phyloP scores from a whole-genome alignment of 2,797 vertebrate species.

The Sebastes glaucus region DNA sequence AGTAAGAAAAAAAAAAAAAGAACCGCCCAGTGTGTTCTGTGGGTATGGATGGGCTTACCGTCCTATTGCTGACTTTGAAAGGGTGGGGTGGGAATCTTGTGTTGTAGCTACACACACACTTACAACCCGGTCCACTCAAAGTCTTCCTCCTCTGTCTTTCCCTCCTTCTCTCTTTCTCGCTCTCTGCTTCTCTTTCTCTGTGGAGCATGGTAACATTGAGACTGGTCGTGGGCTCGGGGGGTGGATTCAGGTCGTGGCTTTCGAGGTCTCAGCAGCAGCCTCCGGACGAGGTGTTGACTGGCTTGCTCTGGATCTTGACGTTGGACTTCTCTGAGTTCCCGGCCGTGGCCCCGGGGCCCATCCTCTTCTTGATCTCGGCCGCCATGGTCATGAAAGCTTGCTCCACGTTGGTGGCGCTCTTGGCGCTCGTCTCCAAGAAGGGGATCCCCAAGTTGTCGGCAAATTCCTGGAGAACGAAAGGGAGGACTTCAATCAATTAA shows the following conservation, averaged over 20 bases:
- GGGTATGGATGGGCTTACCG: slow-evolving; percentile 45
- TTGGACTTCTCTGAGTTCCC: slow-evolving; percentile 93
- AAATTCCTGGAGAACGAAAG: slow-evolving; percentile 86
- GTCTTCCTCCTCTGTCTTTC: slow-evolving; percentile 62
- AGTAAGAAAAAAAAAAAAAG: slow-evolving; percentile 63
- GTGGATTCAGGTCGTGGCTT: slow-evolving; percentile 6
- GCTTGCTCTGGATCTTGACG: slow-evolving; percentile 98
- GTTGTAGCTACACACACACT: slow-evolving; percentile 89
- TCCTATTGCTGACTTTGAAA: slow-evolving; percentile 79
- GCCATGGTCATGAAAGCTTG: slow-evolving; percentile 99
- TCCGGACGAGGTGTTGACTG: slow-evolving; percentile 94
- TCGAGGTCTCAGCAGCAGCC: slow-evolving; percentile 93
- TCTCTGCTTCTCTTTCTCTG: slow-evolving; percentile 27
- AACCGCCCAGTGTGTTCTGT: slow-evolving; percentile 62
- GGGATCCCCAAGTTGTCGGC: slow-evolving; percentile 95
- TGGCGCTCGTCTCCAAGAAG: slow-evolving; percentile 97
- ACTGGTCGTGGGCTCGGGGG: slow-evolving; percentile 43
- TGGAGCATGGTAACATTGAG: slow-evolving; percentile 60
- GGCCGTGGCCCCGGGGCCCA: slow-evolving; percentile 94
- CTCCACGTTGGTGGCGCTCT: slow-evolving; percentile 98
- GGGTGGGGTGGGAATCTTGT: slow-evolving; percentile 76
- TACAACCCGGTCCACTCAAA: slow-evolving; percentile 89
- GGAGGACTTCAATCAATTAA: neutral
- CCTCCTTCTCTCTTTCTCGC: slow-evolving; percentile 40
- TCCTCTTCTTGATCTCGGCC: slow-evolving; percentile 97